Evolutionary conservation across 2,797 vertebrate genomes (phyloP).

Genomic region (Cirrhinus molitorella): DNA sequence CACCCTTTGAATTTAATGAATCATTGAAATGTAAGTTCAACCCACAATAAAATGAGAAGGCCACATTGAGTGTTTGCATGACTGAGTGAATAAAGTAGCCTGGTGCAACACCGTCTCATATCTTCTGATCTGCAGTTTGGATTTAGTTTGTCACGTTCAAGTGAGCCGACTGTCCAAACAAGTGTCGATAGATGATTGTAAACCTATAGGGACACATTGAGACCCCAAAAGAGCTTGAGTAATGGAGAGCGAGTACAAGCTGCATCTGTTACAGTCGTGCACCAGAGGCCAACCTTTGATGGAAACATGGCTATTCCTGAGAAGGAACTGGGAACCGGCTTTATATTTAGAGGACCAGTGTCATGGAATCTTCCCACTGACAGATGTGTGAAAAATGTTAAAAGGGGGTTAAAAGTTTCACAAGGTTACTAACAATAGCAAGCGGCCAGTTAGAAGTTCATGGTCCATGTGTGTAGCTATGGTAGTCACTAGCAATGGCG

Average conservation of each 20-base stretch:
- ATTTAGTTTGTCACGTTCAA: conserved; percentile 34
- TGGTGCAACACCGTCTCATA: not conserved
- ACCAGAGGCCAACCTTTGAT: conserved; percentile 47
- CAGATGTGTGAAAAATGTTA: conserved; percentile 62
- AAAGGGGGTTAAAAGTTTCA: conserved; percentile 58
- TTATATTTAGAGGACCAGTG: conserved; percentile 54
- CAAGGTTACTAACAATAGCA: conserved; percentile 49
- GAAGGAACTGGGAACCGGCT: conserved; percentile 31
- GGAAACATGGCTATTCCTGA: conserved; percentile 59
- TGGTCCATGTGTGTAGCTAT: conserved; percentile 20
- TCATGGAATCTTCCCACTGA: conserved; percentile 55
- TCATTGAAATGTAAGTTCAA: not conserved
- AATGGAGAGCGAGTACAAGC: conserved; percentile 29
- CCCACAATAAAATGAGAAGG: not conserved
- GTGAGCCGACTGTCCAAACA: conserved; percentile 13
- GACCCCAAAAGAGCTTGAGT: conserved; percentile 34
- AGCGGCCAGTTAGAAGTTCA: conserved; percentile 12
- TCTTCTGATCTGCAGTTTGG: conserved; percentile 22
- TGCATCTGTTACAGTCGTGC: conserved; percentile 52
- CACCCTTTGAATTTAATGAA: conserved; percentile 7
- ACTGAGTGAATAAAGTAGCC: not conserved
- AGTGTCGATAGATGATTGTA: conserved; percentile 44
- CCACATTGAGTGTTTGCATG: not conserved
- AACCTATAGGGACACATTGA: conserved; percentile 36
- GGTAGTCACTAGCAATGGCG: not conserved